Conservation (phyloP, 1,140 invertebrate genomes). For the Calycopis cecrops region DNA sequence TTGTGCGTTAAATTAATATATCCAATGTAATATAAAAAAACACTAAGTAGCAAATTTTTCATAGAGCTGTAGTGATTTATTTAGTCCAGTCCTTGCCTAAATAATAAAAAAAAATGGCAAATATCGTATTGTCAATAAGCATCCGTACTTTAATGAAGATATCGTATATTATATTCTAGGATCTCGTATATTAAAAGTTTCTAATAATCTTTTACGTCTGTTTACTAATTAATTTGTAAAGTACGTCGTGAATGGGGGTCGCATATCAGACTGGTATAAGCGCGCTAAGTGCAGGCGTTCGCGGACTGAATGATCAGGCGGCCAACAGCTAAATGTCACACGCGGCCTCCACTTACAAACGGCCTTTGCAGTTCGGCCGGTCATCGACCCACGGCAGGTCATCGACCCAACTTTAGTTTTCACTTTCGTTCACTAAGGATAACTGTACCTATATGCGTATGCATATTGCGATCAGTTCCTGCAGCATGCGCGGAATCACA, state of each 20-base stretch:
- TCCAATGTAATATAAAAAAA: too few relatives aligned
- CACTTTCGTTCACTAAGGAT: slow-evolving; percentile 74
- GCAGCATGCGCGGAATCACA: slow-evolving; percentile 42
- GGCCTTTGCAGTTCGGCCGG: slow-evolving; percentile 72
- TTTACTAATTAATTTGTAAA: slow-evolving; percentile 17
- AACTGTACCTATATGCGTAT: slow-evolving; percentile 68
- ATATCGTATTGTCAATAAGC: too few relatives aligned
- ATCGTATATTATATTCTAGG: too few relatives aligned
- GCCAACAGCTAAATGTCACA: slow-evolving; percentile 55
- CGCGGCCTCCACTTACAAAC: slow-evolving; percentile 70
- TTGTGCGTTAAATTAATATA: too few relatives aligned
- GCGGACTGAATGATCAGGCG: slow-evolving; percentile 28
- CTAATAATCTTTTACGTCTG: not conserved
- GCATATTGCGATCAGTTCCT: slow-evolving; percentile 44
- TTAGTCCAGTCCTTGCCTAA: too few relatives aligned
- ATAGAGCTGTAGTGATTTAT: too few relatives aligned
- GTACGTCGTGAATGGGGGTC: slow-evolving; percentile 9
- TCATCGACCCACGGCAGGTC: slow-evolving; percentile 61
- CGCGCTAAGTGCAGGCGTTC: slow-evolving; percentile 28
- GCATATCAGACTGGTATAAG: slow-evolving; percentile 53
- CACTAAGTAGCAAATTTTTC: too few relatives aligned
- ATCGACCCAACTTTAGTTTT: slow-evolving; percentile 71
- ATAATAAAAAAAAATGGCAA: too few relatives aligned
- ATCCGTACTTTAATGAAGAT: too few relatives aligned
- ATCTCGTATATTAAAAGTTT: too few relatives aligned